Evolutionary conservation across 2,888 invertebrate species (phyloP).

Genomic region (Thecophora atra): DNA sequence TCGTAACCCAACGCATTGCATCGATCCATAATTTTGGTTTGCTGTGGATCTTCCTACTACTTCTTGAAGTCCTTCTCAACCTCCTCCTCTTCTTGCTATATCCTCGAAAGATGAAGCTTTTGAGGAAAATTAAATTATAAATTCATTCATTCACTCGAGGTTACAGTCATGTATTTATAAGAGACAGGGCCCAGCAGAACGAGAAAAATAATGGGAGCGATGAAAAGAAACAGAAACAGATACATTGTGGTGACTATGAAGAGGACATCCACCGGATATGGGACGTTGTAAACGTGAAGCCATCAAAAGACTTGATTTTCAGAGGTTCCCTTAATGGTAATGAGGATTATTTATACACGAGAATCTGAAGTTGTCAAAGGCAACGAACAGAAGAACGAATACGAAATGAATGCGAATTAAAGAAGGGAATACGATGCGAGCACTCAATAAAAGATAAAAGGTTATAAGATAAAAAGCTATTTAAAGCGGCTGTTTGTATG

Average conservation of each 20-base stretch:
- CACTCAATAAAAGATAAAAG: background rate
- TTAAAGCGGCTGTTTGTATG: background rate
- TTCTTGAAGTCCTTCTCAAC: background rate
- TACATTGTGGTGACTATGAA: background rate
- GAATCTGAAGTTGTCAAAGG: too few species aligned
- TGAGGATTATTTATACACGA: background rate
- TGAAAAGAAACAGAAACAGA: background rate
- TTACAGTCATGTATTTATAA: background rate
- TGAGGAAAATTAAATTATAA: constrained; percentile 37
- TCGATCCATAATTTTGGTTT: too few species aligned
- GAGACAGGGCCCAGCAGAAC: too few species aligned
- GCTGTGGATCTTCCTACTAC: too few species aligned
- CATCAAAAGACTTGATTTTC: background rate
- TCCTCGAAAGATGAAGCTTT: constrained; percentile 22
- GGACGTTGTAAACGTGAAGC: too few species aligned
- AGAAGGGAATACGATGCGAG: background rate
- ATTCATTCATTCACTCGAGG: constrained; percentile 21
- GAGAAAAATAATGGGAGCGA: background rate
- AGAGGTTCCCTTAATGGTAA: constrained; percentile 12
- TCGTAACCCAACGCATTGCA: background rate
- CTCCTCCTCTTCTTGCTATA: background rate
- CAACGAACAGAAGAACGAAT: too few species aligned
- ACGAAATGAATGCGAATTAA: too few species aligned
- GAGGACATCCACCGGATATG: too few species aligned
- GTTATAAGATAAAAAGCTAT: too few species aligned